phyloP scores from a whole-genome alignment of 2,113 vertebrate species.

The Strigops habroptila region DNA sequence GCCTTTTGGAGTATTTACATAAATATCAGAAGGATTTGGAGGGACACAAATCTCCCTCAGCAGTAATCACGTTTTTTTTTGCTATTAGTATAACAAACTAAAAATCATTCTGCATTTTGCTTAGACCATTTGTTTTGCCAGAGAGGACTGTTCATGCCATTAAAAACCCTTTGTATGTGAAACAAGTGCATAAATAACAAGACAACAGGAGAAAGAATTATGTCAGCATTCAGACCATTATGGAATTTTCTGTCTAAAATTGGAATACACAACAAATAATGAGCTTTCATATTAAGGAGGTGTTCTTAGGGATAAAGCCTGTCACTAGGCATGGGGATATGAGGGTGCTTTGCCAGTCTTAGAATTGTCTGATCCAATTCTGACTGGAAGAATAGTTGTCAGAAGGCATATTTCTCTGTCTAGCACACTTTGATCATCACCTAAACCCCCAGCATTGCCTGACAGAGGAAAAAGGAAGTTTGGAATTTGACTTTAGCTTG shows the following conservation, averaged over 20 bases:
- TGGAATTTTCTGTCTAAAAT: not conserved
- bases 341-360: not conserved
- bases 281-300: not conserved
- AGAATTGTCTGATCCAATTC: not conserved
- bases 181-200: constrained; percentile 15
- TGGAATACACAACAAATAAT: not conserved
- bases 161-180: not conserved
- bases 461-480: not conserved
- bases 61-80: constrained; percentile 13
- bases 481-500: not conserved
- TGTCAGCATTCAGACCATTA: not conserved
- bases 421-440: not conserved
- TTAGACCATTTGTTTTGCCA: not conserved
- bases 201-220: not conserved
- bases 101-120: constrained; percentile 22
- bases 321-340: not conserved
- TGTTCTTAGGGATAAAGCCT: not conserved
- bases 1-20: not conserved
- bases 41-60: not conserved
- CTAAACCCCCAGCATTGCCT: not conserved
- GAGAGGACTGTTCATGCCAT: not conserved
- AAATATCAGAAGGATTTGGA: not conserved
- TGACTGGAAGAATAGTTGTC: not conserved
- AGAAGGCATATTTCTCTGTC: not conserved
- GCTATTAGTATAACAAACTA: not conserved